Base-by-base conservation (phyloP, 1,140 invertebrate genomes). In the Anastrepha ludens region DNA sequence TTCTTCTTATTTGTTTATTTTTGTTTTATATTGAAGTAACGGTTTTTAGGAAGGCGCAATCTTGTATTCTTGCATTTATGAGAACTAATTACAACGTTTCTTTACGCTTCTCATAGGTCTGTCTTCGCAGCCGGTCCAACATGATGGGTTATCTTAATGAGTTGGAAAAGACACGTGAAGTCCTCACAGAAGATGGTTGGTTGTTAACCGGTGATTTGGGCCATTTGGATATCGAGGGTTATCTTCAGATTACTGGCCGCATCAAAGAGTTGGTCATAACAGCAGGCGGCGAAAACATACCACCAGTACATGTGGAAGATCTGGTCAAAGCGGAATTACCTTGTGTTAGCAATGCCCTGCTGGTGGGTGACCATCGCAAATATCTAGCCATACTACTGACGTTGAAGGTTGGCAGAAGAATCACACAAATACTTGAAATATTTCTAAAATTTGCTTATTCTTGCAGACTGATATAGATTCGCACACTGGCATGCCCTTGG, bases 201-300 rank as follows among this genome's bases (percentile, higher is more conserved):
- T 92, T 98, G 60, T 96, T 96, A 89, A 96, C 96, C 2, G 98
- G 98, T 1, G 98, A 98, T 93, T 92, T 98, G 29, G 98, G 97
- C 15, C 95, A 94, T 90, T 91, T 97, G 3, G 97, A 98, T 91
- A 92, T 94, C n/a, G 94, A 96, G 88, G 96, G 96, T 39, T 96
- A 96, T 91, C 90, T 98, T 0, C 96, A 95, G 81, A 96, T 98
- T 81, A 98, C 97, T 15, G 97, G 97, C 60, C 95, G 97, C 90
- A 95, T 97, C 44, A 98, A 97, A 95, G 97, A 98, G 92, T 90
- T 99, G 4, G 95, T 99, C 3, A 98, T 98, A 87, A 99, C 98
- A 11, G 97, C 98, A 62, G 98, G 98, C 17, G 98, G 98, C 29
- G 98, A 99, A 94, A 99, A 99, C 92, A 95, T 99, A 88, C 95